A percentile compares a stretch with the other conserved stretches of the same genome.
phyloP scores from a whole-genome alignment of 2,888 invertebrate genomes.

The Drosophila tripunctata region DNA sequence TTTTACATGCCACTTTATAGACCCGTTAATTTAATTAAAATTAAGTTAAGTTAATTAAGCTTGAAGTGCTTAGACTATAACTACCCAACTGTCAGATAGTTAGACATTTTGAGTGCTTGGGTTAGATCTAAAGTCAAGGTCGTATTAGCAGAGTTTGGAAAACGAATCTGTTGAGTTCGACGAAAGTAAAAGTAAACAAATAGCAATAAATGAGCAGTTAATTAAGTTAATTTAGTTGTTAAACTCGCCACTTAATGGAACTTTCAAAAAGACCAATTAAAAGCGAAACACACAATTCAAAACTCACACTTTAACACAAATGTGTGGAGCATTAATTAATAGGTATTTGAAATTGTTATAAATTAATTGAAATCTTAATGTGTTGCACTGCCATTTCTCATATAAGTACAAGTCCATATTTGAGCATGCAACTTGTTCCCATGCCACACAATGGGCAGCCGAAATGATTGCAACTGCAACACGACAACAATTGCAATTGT shows the following conservation, averaged over 20 bases:
- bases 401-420: too few species aligned
- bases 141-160: constrained; percentile 21
- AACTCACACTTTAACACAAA: constrained; percentile 25
- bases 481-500: constrained; percentile 67
- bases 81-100: background rate
- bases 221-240: constrained; percentile 61
- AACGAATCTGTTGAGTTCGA: constrained; percentile 3
- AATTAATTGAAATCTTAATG: constrained; percentile 49
- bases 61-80: constrained; percentile 19
- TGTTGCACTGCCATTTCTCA: constrained; percentile 39
- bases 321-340: constrained; percentile 37
- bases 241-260: constrained; percentile 38
- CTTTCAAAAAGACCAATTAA: constrained; percentile 55
- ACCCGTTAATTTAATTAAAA: constrained; percentile 27
- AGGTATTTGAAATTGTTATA: constrained; percentile 30
- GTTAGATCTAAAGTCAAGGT: constrained; percentile 49
- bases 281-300: constrained; percentile 2
- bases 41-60: constrained; percentile 55
- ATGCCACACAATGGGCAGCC: constrained; percentile 55
- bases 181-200: constrained; percentile 65
- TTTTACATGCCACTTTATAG: constrained; percentile 9
- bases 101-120: too few species aligned
- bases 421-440: constrained; percentile 32
- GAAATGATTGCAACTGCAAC: constrained; percentile 36
- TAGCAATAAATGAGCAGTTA: constrained; percentile 30